phyloP scores from a whole-genome alignment of 2,797 vertebrate genomes.

The Nyctalus aviator region DNA sequence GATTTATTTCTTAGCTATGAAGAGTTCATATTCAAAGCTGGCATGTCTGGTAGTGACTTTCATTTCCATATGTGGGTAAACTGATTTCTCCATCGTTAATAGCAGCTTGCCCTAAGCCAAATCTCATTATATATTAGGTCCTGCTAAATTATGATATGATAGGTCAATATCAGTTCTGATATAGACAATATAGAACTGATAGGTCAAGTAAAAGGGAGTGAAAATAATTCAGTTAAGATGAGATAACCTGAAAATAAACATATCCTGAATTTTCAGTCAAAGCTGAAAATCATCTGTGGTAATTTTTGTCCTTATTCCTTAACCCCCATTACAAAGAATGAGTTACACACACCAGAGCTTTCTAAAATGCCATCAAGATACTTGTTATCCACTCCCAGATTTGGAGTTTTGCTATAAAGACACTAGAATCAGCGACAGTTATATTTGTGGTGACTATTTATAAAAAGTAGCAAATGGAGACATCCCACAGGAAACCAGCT shows the following conservation, averaged over 20 bases:
- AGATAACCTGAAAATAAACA: neutral
- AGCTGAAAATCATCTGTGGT: neutral
- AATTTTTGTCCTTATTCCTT: neutral
- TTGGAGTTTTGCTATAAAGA: neutral
- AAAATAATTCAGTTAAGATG: conserved; percentile 8
- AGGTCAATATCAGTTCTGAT: neutral
- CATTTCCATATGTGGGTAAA: neutral
- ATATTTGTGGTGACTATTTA: neutral
- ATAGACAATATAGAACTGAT: neutral
- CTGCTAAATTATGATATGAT: neutral
- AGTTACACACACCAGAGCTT: neutral
- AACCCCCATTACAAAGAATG: neutral
- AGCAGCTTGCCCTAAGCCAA: neutral
- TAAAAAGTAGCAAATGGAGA: neutral
- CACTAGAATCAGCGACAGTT: neutral
- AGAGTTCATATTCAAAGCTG: neutral
- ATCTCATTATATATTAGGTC: neutral
- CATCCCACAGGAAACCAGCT: neutral
- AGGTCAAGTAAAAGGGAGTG: neutral
- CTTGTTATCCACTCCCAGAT: neutral
- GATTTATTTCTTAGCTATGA: neutral
- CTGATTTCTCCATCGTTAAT: neutral
- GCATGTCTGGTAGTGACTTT: neutral
- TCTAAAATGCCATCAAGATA: neutral
- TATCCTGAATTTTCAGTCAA: neutral